Evolutionary conservation across 1,140 invertebrate genomes (phyloP).

Genomic region (Heliconius congener): DNA sequence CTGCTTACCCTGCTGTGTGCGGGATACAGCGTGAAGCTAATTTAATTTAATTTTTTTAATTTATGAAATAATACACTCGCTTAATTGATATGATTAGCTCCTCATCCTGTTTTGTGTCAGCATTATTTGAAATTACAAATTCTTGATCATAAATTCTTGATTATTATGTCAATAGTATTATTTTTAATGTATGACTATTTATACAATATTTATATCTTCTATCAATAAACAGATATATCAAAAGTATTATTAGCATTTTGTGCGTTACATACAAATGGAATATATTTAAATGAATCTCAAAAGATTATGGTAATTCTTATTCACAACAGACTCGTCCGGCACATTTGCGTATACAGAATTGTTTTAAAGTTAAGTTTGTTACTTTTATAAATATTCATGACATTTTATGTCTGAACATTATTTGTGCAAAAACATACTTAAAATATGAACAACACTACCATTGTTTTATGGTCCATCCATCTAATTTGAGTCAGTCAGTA

Average conservation of each 20-base stretch:
- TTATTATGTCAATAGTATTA: background rate
- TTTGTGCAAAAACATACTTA: conserved; percentile 11
- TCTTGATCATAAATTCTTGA: too few species aligned
- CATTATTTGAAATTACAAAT: too few species aligned
- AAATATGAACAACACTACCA: conserved; percentile 1
- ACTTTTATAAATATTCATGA: conserved; percentile 23
- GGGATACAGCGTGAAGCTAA: too few species aligned
- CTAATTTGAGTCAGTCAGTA: background rate
- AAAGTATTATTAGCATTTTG: conserved; percentile 2
- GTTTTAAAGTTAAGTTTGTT: conserved; percentile 18
- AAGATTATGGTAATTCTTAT: conserved; percentile 25
- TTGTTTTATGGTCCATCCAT: background rate
- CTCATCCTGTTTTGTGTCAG: too few species aligned
- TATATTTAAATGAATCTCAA: conserved; percentile 24
- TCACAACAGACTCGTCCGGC: conserved; percentile 11
- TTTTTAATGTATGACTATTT: background rate
- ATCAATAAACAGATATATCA: background rate
- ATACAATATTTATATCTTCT: background rate
- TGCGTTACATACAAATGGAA: conserved; percentile 20
- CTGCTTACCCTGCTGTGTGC: too few species aligned
- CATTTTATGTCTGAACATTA: conserved; percentile 16
- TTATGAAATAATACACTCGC: too few species aligned
- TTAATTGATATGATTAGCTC: too few species aligned
- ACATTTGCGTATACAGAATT: conserved; percentile 26
- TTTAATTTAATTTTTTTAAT: too few species aligned